A percentile compares a stretch with the other conserved stretches of the same genome.
phyloP scores from a whole-genome alignment of 1,140 invertebrate genomes.

The Drosophila melanogaster region Release_6_plus_ISO1_MT NT_033777.3:14235001-14235500 shows the following conservation, averaged over 20 bases:
- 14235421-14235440: slow-evolving; percentile 79
- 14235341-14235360: slow-evolving; percentile 20
- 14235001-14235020: neutral
- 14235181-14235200: slow-evolving; percentile 79
- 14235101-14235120: slow-evolving; percentile 70
- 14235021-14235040: slow-evolving; percentile 2
- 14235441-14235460: slow-evolving; percentile 17
- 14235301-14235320: slow-evolving; percentile 16
- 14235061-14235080: slow-evolving; percentile 15
- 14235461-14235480: slow-evolving; percentile 32
- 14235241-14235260: slow-evolving; percentile 60
- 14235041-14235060: slow-evolving; percentile 20
- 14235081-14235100: slow-evolving; percentile 63
- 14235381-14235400: slow-evolving; percentile 52
- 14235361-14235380: slow-evolving; percentile 29
- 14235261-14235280: slow-evolving; percentile 62
- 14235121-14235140: slow-evolving; percentile 17
- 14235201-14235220: slow-evolving; percentile 83
- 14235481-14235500: slow-evolving; percentile 12
- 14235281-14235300: slow-evolving; percentile 26
- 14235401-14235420: slow-evolving; percentile 41
- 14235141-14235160: slow-evolving; percentile 43
- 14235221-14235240: slow-evolving; percentile 53
- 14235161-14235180: slow-evolving; percentile 77
- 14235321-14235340: slow-evolving; percentile 48